Conservation (phyloP, 2,888 invertebrate species). For the Rhodophaea formosa region DNA sequence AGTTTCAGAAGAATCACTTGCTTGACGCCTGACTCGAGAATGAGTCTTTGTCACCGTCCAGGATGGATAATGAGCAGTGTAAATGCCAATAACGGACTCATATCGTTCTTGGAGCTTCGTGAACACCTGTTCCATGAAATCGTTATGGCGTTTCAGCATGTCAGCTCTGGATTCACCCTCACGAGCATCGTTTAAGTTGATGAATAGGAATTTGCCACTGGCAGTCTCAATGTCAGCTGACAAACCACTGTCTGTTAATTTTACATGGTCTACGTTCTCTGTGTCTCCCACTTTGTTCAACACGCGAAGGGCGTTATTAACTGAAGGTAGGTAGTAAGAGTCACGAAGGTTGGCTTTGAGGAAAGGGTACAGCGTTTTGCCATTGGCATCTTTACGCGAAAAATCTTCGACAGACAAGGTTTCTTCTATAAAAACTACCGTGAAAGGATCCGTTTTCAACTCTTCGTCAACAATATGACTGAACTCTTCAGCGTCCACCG, state of each 20-base stretch:
- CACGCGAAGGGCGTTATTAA: slow-evolving; percentile 80
- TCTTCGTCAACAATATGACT: slow-evolving; percentile 53
- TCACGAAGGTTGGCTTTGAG: slow-evolving; percentile 52
- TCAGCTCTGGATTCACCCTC: slow-evolving; percentile 78
- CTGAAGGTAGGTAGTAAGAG: slow-evolving; percentile 82
- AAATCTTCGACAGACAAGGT: slow-evolving; percentile 83
- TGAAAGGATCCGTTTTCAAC: slow-evolving; percentile 56
- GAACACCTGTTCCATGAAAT: slow-evolving; percentile 78
- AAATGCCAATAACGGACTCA: slow-evolving; percentile 76
- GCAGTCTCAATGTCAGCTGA: slow-evolving; percentile 58
- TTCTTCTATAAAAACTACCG: slow-evolving; percentile 77
- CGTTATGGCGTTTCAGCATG: slow-evolving; percentile 82
- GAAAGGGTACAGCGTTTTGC: slow-evolving; percentile 60
- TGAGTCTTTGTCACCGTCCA: slow-evolving; percentile 54
- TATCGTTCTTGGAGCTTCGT: slow-evolving; percentile 66
- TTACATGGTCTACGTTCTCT: slow-evolving; percentile 53
- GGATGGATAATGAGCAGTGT: slow-evolving; percentile 81
- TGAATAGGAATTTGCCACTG: slow-evolving; percentile 74
- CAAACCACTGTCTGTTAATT: slow-evolving; percentile 61
- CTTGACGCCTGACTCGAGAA: slow-evolving; percentile 55
- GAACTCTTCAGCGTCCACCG: slow-evolving; percentile 56
- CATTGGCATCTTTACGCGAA: slow-evolving; percentile 66
- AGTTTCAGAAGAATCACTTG: slow-evolving; percentile 16
- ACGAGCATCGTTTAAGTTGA: slow-evolving; percentile 80
- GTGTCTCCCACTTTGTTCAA: slow-evolving; percentile 75